Percentiles rank a stretch among this genome's conserved stretches.
Conservation (phyloP, 2,113 vertebrate species). For the Myiagra hebetior region DNA sequence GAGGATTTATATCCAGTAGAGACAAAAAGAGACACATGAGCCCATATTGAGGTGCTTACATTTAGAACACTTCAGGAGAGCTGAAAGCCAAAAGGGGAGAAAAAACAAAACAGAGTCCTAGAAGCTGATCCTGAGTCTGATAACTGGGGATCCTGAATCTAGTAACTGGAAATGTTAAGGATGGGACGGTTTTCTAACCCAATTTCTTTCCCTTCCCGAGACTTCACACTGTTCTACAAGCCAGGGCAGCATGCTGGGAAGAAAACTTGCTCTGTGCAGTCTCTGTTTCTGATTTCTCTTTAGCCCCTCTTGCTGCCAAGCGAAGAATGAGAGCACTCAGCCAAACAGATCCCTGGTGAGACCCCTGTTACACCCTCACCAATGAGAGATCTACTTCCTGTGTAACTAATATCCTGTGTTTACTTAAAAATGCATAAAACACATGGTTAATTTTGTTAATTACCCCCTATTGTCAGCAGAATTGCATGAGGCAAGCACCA, state of each 20-base stretch:
- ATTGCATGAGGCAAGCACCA: neutral
- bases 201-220: neutral
- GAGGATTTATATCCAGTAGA: neutral
- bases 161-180: neutral
- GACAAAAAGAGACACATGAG: neutral
- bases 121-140: neutral
- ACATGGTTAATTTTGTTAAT: neutral
- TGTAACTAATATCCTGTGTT: neutral
- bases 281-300: neutral
- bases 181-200: neutral
- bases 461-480: neutral
- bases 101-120: neutral
- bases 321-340: neutral
- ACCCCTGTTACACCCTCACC: fast-evolving
- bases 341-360: neutral
- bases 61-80: neutral
- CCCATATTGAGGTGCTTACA: neutral
- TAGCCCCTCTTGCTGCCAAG: neutral
- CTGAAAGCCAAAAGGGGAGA: neutral
- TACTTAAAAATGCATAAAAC: conserved; percentile 12
- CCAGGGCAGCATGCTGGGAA: neutral
- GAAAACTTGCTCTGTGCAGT: neutral
- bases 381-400: neutral
- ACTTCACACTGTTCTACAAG: neutral
- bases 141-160: neutral